Base-by-base conservation (phyloP, 2,113 vertebrate species). In the Muscicapa adusta region DNA sequence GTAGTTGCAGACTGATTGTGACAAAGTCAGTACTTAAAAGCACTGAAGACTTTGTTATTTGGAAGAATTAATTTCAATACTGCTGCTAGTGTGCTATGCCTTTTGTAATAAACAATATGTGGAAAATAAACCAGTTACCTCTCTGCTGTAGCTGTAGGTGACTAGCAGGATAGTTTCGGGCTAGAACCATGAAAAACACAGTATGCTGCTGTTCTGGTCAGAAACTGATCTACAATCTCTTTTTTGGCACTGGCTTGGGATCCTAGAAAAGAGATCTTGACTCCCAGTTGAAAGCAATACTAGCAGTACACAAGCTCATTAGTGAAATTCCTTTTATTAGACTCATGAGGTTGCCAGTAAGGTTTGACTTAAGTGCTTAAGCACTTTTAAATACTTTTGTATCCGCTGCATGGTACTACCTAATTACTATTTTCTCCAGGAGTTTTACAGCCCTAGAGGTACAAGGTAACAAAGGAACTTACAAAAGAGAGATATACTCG, bases 301-400 rank as follows among this genome's bases (percentile, higher is more conserved):
- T 57, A 90, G 47, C 9, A 53, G 29, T 53, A 71, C 54, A 68
- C 24, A 75, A 88, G 60, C 24, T 73, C 47, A 29, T 74, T 62
- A 91, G 43, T 47, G 67, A 88, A 82, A 75, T 73, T 93, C 28
- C 45, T 85, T 91, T 72, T 68, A 62, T 73, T 67, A 91, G 78
- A 91, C 20, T 40, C 48, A 38, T 75, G 56, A 78, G 14, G 13
- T 58, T 87, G 25, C 33, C 45, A 78, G 28, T 73, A 85, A 87
- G 56, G 43, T 91, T 95, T 87, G 45, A 25, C 63, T 91, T 88
- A 83, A 56, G 80, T 5, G 26, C 71, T 80, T 60, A 74, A 91
- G 58, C 36, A 66, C n/a, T 83, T 40, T 68, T 88, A 88, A 85
- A 92, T 92, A 57, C 42, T 76, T 91, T 91, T 93, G n/a, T 76